Evolutionary conservation across 2,113 vertebrate species (phyloP).

Genomic region (Hippocampus barbouri): DNA sequence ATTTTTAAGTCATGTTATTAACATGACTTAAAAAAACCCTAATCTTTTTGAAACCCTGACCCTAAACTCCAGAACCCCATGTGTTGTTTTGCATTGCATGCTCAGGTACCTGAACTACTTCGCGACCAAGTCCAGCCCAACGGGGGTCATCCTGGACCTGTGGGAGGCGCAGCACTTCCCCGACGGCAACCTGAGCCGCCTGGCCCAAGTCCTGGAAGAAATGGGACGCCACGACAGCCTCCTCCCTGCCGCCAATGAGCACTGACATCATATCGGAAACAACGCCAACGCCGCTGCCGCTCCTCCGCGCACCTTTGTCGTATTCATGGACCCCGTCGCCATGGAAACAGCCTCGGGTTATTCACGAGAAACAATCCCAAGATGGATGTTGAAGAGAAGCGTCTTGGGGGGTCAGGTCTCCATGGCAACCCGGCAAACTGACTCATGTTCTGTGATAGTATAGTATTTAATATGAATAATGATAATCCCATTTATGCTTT

Average conservation of each 20-base stretch:
- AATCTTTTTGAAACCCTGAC: too few species aligned
- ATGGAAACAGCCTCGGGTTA: constrained; percentile 83
- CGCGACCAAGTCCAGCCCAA: constrained; percentile 95
- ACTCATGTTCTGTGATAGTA: constrained; percentile 54
- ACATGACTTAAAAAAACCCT: too few species aligned
- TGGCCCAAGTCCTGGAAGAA: constrained; percentile 93
- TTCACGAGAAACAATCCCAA: not conserved
- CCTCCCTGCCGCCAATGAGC: constrained; percentile 80
- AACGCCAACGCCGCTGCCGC: constrained; percentile 40
- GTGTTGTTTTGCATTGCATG: not conserved
- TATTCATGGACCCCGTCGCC: constrained; percentile 85
- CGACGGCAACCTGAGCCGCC: constrained; percentile 89
- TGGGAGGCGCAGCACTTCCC: constrained; percentile 99
- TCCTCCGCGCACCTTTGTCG: constrained; percentile 73
- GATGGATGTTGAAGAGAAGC: not conserved
- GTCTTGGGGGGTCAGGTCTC: constrained; percentile 30
- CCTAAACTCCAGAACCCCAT: too few species aligned
- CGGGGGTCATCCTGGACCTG: constrained; percentile 93
- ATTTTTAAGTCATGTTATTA: too few species aligned
- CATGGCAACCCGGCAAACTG: constrained; percentile 39
- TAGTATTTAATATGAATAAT: constrained; percentile 61
- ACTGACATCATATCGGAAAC: constrained; percentile 70
- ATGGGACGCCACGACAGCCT: constrained; percentile 94
- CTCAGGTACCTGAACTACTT: constrained; percentile 98
- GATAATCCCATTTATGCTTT: constrained; percentile 67